Base-by-base conservation (phyloP, 2,113 vertebrate genomes). In the Nycticorax nycticorax region DNA sequence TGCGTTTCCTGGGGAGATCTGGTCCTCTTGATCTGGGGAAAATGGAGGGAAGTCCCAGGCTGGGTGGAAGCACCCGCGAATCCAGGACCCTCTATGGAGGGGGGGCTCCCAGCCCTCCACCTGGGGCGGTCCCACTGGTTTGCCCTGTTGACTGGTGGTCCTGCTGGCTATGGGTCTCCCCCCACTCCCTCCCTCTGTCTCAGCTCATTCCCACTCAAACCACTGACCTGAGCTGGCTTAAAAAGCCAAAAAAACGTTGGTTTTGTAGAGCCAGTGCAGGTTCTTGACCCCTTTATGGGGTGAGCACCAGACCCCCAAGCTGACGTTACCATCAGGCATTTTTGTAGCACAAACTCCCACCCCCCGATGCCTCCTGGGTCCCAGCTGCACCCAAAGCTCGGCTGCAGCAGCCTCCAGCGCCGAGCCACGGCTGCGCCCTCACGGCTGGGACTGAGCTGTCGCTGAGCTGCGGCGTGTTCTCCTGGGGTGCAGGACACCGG, bases 31-130 rank as follows among this genome's bases (percentile, higher is more conserved):
- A 19, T 26, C n/a, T 15, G 24, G 32, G 45, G 45, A 37, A 14
- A 26, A 66, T 1, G 5, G 56, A 48, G 30, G 9, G 28, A 80
- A 64, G 28, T 7, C 37, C n/a, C 27, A 53, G 18, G 10, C 4
- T 48, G 60, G 16, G 7, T 57, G 66, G 22, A 67, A 15, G 10
- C 27, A 67, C 16, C 33, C 2, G 0, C 0, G 0, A 69, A 59
- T 48, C 18, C 26, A 43, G 50, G 30, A 23, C 20, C 12, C 7
- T 23, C 10, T 52, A 10, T 10, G n/a, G 14, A 43, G n/a, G 30
- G 57, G 60, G 27, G 14, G 24, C 5, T 56, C 63, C 35, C 62
- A 62, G 57, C 11, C 21, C 4, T 66, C 26, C 27, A 5, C 1
- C 1, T 7, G 9, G 26, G 57, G 16, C 17, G 53, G 52, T 16